These are phyloP conservation scores for Syrphus vitripennis DNA, from an alignment of 2,888 invertebrate species.

Conservation along the genomic window DNA sequence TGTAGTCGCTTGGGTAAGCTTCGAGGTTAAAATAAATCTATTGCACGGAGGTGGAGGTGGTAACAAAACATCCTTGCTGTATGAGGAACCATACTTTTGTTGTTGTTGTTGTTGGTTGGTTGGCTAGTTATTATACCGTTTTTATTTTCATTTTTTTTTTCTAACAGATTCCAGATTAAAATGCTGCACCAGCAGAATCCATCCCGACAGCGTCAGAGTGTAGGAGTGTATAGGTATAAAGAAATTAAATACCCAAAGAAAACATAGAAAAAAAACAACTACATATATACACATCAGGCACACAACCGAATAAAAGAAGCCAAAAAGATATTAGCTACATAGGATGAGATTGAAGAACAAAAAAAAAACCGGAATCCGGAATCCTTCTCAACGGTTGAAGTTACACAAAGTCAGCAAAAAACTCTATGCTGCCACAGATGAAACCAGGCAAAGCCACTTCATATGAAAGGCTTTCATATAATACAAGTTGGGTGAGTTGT, in stretches of 20 bases:
- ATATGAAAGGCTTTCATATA: conserved; percentile 22
- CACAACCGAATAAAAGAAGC: conserved; percentile 5
- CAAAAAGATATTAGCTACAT: conserved; percentile 1
- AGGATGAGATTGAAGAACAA: not conserved
- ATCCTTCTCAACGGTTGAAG: conserved; percentile 36
- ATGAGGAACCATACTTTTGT: not conserved
- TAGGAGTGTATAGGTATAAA: conserved; percentile 17
- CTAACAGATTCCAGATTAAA: conserved; percentile 52
- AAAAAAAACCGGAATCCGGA: not conserved
- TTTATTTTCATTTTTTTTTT: not conserved
- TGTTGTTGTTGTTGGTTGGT: not conserved
- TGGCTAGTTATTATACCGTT: not conserved
- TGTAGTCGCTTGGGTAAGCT: conserved; percentile 7
- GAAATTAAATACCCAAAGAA: conserved; percentile 47
- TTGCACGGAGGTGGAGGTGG: conserved; percentile 34
- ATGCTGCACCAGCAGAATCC: conserved; percentile 58
- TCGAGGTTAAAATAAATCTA: conserved; percentile 54
- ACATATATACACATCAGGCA: not conserved
- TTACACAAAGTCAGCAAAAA: conserved; percentile 69
- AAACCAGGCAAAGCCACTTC: conserved; percentile 56
- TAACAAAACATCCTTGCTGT: conserved; percentile 39
- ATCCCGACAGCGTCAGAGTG: not conserved
- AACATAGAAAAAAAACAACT: conserved; percentile 34
- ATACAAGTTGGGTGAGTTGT: not conserved
- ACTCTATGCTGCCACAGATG: conserved; percentile 40